These are phyloP conservation scores for Drosophila sucinea DNA, from an alignment of 1,140 invertebrate species.

Conservation along the genomic window DNA sequence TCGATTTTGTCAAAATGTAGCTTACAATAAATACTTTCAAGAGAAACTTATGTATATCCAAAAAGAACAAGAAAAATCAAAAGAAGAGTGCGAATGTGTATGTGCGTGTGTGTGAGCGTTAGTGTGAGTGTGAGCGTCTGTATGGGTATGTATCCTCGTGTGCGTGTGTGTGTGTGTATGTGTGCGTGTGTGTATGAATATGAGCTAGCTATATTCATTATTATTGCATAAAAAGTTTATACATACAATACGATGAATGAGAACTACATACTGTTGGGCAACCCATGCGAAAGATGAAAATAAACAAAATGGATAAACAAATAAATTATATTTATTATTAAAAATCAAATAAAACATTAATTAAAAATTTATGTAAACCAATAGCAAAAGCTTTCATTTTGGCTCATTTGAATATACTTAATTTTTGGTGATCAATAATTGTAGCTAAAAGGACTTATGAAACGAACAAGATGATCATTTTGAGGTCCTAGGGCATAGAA, in stretches of 20 bases:
- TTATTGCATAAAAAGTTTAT: constrained; percentile 29
- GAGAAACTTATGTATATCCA: constrained; percentile 6
- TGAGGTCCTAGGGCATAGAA: no score
- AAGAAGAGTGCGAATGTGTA: not conserved
- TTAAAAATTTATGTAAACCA: constrained; percentile 70
- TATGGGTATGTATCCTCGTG: not conserved
- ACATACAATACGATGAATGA: constrained; percentile 25
- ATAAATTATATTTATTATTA: constrained; percentile 78
- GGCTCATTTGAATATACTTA: no score
- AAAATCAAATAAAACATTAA: constrained; percentile 77
- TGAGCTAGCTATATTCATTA: constrained; percentile 13
- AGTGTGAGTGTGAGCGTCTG: not conserved
- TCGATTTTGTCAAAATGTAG: constrained; percentile 10
- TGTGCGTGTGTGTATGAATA: not conserved
- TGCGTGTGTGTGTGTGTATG: not conserved
- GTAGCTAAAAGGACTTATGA: no score
- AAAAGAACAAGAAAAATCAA: not conserved
- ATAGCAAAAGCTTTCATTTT: constrained; percentile 14
- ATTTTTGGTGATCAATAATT: no score
- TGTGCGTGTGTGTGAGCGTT: not conserved
- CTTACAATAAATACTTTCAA: not conserved
- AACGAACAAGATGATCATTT: no score
- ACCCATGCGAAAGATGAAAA: constrained; percentile 32
- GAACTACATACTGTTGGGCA: constrained; percentile 27
- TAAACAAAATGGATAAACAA: constrained; percentile 52